A percentile compares a stretch with the other conserved stretches of the same genome.
These are phyloP conservation scores for Chrysolina oricalcia DNA, from an alignment of 2,888 invertebrate genomes.

Conservation along the genomic window DNA sequence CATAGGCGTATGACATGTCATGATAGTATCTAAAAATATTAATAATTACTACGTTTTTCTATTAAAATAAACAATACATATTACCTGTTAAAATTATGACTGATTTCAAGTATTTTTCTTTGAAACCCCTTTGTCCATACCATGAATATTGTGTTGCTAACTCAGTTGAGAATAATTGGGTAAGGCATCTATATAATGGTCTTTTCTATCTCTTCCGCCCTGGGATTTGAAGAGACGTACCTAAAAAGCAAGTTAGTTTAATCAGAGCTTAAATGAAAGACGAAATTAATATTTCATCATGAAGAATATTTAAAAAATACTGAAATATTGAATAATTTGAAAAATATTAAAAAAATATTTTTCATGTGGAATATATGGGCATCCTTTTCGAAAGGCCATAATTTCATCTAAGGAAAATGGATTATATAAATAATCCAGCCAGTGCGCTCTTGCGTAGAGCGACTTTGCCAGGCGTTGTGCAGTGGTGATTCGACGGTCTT, in stretches of 20 bases:
- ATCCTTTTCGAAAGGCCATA: no score
- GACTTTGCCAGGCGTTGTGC: no score
- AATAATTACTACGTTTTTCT: not conserved
- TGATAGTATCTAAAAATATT: not conserved
- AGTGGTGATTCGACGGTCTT: no score
- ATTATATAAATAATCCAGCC: no score
- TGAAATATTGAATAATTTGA: no score
- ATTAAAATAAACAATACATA: not conserved
- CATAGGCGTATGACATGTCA: not conserved
- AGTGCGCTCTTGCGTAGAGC: no score
- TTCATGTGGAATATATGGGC: no score
- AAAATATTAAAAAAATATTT: no score
- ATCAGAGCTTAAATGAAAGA: not conserved
- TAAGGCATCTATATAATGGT: constrained; percentile 14
- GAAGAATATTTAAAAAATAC: not conserved
- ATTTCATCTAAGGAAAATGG: no score
- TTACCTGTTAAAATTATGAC: not conserved
- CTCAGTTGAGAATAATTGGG: not conserved
- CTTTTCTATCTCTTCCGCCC: constrained; percentile 10
- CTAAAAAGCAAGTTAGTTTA: not conserved
- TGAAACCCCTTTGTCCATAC: constrained; percentile 4
- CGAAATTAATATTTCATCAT: not conserved
- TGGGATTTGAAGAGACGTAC: not conserved
- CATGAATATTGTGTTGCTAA: constrained; percentile 2
- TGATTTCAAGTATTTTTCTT: not conserved